Evolutionary conservation across 2,888 invertebrate genomes (phyloP).

Genomic region (Miltochrista miniata): DNA sequence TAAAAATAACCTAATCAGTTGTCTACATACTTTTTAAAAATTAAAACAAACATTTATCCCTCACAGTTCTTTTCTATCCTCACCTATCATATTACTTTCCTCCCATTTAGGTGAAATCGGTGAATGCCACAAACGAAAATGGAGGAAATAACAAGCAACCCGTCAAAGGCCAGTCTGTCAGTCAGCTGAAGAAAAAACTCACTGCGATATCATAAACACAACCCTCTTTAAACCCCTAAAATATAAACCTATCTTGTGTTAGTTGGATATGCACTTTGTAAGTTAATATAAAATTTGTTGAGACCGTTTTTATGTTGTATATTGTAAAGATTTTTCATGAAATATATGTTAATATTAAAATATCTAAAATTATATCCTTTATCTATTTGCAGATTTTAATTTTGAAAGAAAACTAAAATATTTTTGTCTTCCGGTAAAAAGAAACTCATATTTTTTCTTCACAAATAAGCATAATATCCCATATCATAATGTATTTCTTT

Average conservation of each 20-base stretch:
- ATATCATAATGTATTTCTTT: too few species aligned
- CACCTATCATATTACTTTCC: constrained; percentile 4
- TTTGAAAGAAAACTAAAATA: too few species aligned
- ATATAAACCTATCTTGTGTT: constrained; percentile 2
- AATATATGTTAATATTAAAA: too few species aligned
- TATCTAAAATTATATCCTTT: too few species aligned
- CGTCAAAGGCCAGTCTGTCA: constrained; percentile 65
- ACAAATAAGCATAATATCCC: too few species aligned
- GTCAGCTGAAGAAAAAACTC: constrained; percentile 73
- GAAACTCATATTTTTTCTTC: too few species aligned
- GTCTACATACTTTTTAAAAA: too few species aligned
- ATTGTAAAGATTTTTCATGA: too few species aligned
- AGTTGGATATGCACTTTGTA: constrained; percentile 26
- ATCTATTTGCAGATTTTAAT: too few species aligned
- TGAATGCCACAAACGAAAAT: constrained; percentile 78
- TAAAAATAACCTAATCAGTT: too few species aligned
- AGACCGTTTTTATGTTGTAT: not conserved
- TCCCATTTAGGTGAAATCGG: constrained; percentile 59
- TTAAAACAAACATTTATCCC: too few species aligned
- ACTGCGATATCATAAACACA: constrained; percentile 52
- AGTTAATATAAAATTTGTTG: not conserved
- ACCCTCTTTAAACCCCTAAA: not conserved
- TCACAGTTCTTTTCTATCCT: not conserved
- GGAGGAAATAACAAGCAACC: constrained; percentile 64
- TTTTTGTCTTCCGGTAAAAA: too few species aligned